These are phyloP conservation scores for Stramonita haemastoma DNA, from an alignment of 2,888 invertebrate species.

Conservation along the genomic window DNA sequence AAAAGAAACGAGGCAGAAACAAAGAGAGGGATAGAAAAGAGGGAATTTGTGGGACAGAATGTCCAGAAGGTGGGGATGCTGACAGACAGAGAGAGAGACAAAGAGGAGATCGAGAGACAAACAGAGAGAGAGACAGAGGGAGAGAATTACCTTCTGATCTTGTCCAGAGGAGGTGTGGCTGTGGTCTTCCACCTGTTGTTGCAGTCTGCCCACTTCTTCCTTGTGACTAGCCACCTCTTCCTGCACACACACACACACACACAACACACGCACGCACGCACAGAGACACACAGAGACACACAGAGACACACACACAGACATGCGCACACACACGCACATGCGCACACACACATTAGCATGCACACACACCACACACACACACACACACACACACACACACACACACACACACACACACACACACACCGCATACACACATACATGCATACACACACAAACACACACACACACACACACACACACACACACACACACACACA, in stretches of 20 bases:
- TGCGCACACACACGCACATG: too few relatives aligned
- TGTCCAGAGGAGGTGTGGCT: slow-evolving; percentile 1
- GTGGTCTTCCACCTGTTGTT: slow-evolving; percentile 11
- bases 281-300: background rate
- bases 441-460: background rate
- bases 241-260: slow-evolving; percentile 13
- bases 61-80: too few relatives aligned
- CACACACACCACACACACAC: background rate
- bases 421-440: too few relatives aligned
- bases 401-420: background rate
- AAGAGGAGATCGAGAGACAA: too few relatives aligned
- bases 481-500: background rate
- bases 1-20: too few relatives aligned
- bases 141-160: slow-evolving; percentile 32
- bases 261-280: background rate
- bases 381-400: background rate
- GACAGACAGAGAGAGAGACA: too few relatives aligned
- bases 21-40: too few relatives aligned
- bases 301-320: too few relatives aligned
- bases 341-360: background rate
- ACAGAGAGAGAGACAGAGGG: too few relatives aligned
- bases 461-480: background rate
- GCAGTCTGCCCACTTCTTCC: slow-evolving; percentile 29
- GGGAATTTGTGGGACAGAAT: too few relatives aligned
- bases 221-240: background rate